Percentiles rank a stretch among this genome's conserved stretches.
Conservation (phyloP, 2,113 vertebrate species). For the Ardeotis arabs region DNA sequence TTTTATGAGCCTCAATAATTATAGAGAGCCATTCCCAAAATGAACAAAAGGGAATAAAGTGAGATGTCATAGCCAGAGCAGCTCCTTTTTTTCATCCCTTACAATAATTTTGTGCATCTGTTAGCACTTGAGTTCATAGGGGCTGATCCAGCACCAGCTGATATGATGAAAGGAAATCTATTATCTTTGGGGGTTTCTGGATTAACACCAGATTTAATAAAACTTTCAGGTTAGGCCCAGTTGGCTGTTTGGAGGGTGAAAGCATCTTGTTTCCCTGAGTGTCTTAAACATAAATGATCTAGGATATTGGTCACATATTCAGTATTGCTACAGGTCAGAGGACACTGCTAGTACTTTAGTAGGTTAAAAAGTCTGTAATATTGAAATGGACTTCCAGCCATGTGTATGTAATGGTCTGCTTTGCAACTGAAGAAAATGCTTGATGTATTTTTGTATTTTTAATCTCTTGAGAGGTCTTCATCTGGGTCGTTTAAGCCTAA, state of each 20-base stretch:
- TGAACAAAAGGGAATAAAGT: not conserved
- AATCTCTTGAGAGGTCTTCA: not conserved
- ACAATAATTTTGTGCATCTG: not conserved
- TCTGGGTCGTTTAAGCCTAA: not conserved
- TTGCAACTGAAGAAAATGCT: not conserved
- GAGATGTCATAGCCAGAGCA: not conserved
- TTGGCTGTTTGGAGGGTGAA: not conserved
- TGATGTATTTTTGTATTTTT: not conserved
- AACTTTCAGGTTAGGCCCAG: not conserved
- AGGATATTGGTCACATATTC: not conserved
- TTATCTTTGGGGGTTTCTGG: not conserved
- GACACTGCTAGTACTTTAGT: not conserved
- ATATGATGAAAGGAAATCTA: not conserved
- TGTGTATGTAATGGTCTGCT: not conserved
- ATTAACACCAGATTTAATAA: not conserved
- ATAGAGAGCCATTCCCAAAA: slow-evolving; percentile 54
- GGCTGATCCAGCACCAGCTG: not conserved
- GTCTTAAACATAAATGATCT: not conserved
- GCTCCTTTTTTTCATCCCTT: not conserved
- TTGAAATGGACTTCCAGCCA: not conserved
- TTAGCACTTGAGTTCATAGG: not conserved
- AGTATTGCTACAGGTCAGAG: not conserved
- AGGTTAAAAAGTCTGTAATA: not conserved
- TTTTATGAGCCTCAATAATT: slow-evolving; percentile 57
- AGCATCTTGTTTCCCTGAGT: not conserved